Evolutionary conservation across 1,140 invertebrate species (phyloP).

Genomic region (Cotesia chilonis): DNA sequence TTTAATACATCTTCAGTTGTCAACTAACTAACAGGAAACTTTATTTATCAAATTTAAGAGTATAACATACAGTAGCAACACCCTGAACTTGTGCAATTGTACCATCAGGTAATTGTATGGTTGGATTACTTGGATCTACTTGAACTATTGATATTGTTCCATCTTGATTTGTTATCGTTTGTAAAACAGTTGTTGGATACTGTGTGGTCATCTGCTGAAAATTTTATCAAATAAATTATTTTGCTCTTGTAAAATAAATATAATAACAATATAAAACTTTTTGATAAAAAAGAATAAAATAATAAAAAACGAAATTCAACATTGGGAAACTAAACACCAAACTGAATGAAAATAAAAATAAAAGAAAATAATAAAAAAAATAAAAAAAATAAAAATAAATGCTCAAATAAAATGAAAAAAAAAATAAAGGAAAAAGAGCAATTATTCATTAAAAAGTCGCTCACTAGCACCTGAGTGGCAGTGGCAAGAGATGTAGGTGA

Average conservation of each 20-base stretch:
- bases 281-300: constrained; percentile 14
- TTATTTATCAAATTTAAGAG: background rate
- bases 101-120: constrained; percentile 94
- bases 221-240: constrained; percentile 22
- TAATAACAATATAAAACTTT: constrained; percentile 35
- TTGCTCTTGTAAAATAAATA: background rate
- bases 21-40: background rate
- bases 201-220: constrained; percentile 69
- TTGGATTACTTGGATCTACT: constrained; percentile 92
- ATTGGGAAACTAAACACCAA: constrained; percentile 65
- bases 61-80: constrained; percentile 80
- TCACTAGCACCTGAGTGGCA: constrained; percentile 75
- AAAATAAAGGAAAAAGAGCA: background rate
- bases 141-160: constrained; percentile 96
- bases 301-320: constrained; percentile 56
- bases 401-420: background rate
- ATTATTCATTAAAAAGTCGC: constrained; percentile 46
- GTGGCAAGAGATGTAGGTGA: constrained; percentile 70
- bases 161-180: constrained; percentile 96
- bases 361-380: background rate
- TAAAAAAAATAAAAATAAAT: background rate
- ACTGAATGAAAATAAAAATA: constrained; percentile 35
- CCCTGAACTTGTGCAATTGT: constrained; percentile 94
- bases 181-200: constrained; percentile 90
- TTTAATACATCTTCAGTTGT: background rate